Conservation (phyloP, 2,797 vertebrate species). For the Labroides dimidiatus region DNA sequence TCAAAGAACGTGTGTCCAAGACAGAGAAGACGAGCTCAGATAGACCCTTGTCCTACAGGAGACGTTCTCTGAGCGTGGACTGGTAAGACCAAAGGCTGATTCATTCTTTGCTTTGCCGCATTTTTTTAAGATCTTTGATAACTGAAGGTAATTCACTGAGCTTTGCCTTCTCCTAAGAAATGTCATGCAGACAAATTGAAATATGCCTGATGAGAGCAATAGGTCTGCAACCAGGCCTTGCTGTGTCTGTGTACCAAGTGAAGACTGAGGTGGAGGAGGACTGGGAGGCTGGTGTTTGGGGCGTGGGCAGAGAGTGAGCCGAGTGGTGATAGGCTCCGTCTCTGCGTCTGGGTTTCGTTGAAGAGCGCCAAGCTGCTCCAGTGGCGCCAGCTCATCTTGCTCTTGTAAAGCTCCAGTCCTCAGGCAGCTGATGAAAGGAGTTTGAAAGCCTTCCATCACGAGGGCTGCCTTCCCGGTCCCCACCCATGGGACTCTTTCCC, state of each 20-base stretch:
- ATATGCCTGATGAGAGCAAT: constrained; percentile 12
- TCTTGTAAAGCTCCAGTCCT: constrained; percentile 81
- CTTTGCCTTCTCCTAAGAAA: not conserved
- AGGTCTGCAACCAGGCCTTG: constrained; percentile 10
- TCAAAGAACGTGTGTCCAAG: constrained; percentile 90
- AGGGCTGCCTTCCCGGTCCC: constrained; percentile 73
- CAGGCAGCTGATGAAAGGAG: constrained; percentile 82
- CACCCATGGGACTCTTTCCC: constrained; percentile 76
- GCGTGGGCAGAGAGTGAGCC: constrained; percentile 45
- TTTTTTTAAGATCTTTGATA: not conserved
- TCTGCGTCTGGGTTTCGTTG: constrained; percentile 74
- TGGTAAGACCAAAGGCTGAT: constrained; percentile 81
- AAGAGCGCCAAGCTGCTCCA: constrained; percentile 72
- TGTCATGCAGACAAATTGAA: not conserved
- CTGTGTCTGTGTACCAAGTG: constrained; percentile 29
- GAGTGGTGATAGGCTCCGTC: constrained; percentile 64
- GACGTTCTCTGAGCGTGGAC: constrained; percentile 91
- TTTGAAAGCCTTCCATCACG: constrained; percentile 82
- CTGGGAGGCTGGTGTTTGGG: constrained; percentile 39
- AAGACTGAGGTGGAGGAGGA: too few relatives aligned
- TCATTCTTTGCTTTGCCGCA: not conserved
- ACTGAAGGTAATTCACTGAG: not conserved
- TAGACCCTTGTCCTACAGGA: constrained; percentile 84
- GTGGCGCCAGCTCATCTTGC: constrained; percentile 83
- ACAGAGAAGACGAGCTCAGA: constrained; percentile 82